Conservation (phyloP, 2,888 invertebrate genomes). For the Norana najaformis region DNA sequence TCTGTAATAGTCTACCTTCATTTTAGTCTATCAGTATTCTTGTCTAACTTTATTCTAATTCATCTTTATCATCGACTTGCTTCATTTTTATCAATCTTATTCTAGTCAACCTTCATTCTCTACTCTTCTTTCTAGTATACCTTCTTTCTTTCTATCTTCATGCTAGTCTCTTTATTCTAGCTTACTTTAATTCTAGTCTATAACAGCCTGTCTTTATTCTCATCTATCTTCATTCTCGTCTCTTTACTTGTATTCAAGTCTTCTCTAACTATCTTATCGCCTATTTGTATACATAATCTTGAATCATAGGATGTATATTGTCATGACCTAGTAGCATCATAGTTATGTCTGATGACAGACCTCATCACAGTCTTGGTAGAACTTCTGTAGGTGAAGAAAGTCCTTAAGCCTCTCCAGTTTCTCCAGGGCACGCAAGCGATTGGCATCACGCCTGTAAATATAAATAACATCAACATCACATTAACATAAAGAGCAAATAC, state of each 20-base stretch:
- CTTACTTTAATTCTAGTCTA: not conserved
- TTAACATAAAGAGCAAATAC: not conserved
- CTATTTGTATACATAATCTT: too few relatives aligned
- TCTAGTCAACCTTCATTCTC: not conserved
- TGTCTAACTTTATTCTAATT: not conserved
- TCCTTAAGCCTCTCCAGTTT: constrained; percentile 91
- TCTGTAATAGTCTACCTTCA: not conserved
- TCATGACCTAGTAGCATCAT: not conserved
- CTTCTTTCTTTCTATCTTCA: too few relatives aligned
- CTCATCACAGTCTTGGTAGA: constrained; percentile 69
- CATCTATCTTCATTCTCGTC: not conserved
- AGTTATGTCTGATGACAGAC: constrained; percentile 30
- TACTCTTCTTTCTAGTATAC: not conserved
- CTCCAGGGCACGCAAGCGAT: constrained; percentile 86
- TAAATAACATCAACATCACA: not conserved
- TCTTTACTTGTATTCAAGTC: not conserved
- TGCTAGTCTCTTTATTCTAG: not conserved
- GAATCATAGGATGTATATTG: too few relatives aligned
- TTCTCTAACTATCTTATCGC: not conserved
- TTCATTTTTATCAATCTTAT: not conserved
- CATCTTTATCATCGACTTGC: not conserved
- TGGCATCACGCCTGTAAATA: constrained; percentile 72
- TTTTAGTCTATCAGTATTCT: not conserved
- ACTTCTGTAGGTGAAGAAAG: constrained; percentile 92
- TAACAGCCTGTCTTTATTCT: not conserved